Base-by-base conservation (phyloP, 2,888 invertebrate species). In the Spatulosminthurus flaviceps region DNA sequence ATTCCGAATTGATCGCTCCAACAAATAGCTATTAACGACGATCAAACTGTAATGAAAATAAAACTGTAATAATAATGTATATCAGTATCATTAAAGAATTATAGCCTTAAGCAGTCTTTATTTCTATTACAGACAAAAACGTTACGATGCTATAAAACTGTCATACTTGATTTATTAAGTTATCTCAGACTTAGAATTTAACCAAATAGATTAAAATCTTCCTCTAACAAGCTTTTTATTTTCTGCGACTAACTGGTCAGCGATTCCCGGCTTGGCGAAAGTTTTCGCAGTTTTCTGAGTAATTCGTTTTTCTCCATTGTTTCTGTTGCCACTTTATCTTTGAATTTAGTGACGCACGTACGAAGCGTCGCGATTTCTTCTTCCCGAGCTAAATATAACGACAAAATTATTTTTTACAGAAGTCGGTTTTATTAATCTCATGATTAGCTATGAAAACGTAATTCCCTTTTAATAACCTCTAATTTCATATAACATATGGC, bases 281-380 rank as follows among this genome's bases (percentile, higher is more conserved):
- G 24, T 29, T 79, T 61, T 19, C 80, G 77, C n/a, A 83, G 60
- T 71, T 81, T 79, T 69, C 78, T 74, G 29, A 81, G 21, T 1
- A 83, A 67, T 21, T 80, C 78, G 43, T 81, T 81, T 21, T 79
- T 78, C 24, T 77, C 43, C 61, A 77, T 60, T 26, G 80, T 77
- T 69, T 81, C 83, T 1, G 60, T 24, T 21, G 81, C 73, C 41
- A 81, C 82, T 73, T 81, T 82, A 24, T 79, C 77, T 21, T 80
- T 83, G 9, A 83, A 69, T 22, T 74, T 69, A n/a, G 29, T 67
- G 16, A 81, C 67, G 0, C 80, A 79, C n/a, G 80, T 72, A 26
- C 81, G 64, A 19, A 82, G 71, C 9, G 81, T 76, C 19, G 70
- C 51, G 24, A 83, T 81, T 77, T 83, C 80, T 73, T 82, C 83